Conservation (phyloP, 2,113 vertebrate species). For the Tachysurus vachellii region DNA sequence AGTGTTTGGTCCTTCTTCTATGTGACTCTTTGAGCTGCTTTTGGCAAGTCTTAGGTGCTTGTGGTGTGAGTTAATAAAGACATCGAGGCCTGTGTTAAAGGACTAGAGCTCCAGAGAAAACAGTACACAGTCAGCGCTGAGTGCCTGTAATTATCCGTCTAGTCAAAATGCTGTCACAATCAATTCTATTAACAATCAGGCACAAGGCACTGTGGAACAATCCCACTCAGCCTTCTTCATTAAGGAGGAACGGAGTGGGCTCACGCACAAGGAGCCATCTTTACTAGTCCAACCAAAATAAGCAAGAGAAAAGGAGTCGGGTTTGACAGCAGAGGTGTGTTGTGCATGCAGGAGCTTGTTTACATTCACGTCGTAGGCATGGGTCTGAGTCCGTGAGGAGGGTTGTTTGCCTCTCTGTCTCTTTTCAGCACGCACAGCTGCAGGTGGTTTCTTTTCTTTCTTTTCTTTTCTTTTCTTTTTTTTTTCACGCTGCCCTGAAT, state of each 20-base stretch:
- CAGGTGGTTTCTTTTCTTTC: conserved; percentile 24
- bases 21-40: not conserved
- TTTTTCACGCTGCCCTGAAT: not conserved
- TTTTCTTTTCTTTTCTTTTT: not conserved
- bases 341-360: conserved; percentile 31
- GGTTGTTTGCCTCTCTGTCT: not conserved
- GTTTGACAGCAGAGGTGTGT: conserved; percentile 10
- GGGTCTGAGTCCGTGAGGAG: not conserved
- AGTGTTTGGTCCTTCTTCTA: conserved; percentile 14
- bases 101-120: conserved; percentile 2
- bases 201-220: conserved; percentile 14
- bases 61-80: not conserved
- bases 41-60: not conserved
- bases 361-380: conserved; percentile 21
- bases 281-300: conserved; percentile 2
- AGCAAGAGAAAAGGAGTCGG: not conserved
- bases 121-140: not conserved
- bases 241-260: conserved; percentile 4
- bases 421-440: conserved; percentile 20
- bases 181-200: conserved; percentile 46
- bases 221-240: conserved; percentile 38
- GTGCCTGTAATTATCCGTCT: conserved; percentile 45
- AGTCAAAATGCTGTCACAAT: conserved; percentile 54
- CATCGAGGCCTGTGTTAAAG: not conserved
- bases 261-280: conserved; percentile 3